These are phyloP conservation scores for Hirtodrosophila alboralis DNA, from an alignment of 2,888 invertebrate species.

Conservation along the genomic window DNA sequence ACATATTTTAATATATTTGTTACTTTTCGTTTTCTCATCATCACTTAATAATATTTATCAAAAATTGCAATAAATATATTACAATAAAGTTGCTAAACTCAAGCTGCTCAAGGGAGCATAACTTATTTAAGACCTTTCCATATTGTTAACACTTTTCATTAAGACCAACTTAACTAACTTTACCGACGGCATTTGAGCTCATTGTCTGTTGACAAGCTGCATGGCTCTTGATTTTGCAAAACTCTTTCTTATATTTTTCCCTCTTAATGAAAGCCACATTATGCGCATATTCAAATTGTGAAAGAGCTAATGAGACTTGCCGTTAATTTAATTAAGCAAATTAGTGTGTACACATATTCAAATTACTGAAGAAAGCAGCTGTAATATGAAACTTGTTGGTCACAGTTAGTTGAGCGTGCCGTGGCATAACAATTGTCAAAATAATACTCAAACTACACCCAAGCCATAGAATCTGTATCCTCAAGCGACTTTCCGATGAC, in stretches of 20 bases:
- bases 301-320: slow-evolving; percentile 16
- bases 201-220: slow-evolving; percentile 17
- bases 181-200: slow-evolving; percentile 28
- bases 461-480: neutral
- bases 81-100: no score
- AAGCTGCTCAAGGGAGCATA: no score
- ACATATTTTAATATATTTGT: no score
- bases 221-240: slow-evolving; percentile 19
- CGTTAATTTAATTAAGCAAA: slow-evolving; percentile 49
- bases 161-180: neutral
- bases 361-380: slow-evolving; percentile 34
- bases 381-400: slow-evolving; percentile 10
- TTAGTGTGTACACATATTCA: slow-evolving; percentile 50
- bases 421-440: slow-evolving; percentile 20
- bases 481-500: slow-evolving; percentile 30
- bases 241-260: accelerated
- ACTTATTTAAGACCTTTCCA: neutral
- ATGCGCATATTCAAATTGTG: slow-evolving; percentile 43
- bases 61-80: no score
- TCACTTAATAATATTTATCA: no score
- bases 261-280: slow-evolving; percentile 26
- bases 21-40: no score
- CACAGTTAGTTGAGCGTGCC: slow-evolving; percentile 19
- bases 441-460: slow-evolving; percentile 13
- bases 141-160: neutral